Percentiles rank a stretch among this genome's conserved stretches.
These are phyloP conservation scores for Tetheella fluctuosa DNA, from an alignment of 2,888 invertebrate species.

Conservation along the genomic window DNA sequence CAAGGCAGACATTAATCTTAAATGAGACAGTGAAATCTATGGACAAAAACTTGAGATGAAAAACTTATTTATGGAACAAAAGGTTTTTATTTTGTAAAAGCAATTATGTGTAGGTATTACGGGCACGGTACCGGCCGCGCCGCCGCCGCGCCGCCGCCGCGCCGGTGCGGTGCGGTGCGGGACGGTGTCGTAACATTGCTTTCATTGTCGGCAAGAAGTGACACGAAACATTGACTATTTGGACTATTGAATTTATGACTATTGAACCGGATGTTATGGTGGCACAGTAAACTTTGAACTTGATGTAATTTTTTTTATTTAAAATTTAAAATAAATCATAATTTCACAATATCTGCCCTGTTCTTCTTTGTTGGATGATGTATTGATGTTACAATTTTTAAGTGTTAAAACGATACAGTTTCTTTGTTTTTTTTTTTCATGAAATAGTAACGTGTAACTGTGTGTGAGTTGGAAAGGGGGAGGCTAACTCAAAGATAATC, in stretches of 20 bases:
- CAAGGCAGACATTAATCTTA: constrained; percentile 5
- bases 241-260: constrained; percentile 11
- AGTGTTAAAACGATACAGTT: too few relatives aligned
- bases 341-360: too few relatives aligned
- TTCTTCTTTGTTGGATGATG: too few relatives aligned
- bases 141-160: too few relatives aligned
- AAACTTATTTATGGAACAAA: constrained; percentile 11
- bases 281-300: background rate
- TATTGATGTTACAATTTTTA: too few relatives aligned
- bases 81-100: constrained; percentile 39
- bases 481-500: too few relatives aligned
- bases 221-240: constrained; percentile 17
- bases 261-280: background rate
- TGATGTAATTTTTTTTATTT: background rate
- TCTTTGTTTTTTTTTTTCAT: too few relatives aligned
- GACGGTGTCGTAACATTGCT: constrained; percentile 33
- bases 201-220: constrained; percentile 22
- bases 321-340: too few relatives aligned
- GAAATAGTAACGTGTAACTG: too few relatives aligned
- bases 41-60: constrained; percentile 26
- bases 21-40: constrained; percentile 35
- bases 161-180: too few relatives aligned
- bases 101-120: constrained; percentile 43
- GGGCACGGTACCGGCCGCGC: constrained; percentile 10
- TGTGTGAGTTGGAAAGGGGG: too few relatives aligned